A percentile compares a stretch with the other conserved stretches of the same genome.
Conservation (phyloP, 2,797 vertebrate genomes). For the Parambassis ranga region DNA sequence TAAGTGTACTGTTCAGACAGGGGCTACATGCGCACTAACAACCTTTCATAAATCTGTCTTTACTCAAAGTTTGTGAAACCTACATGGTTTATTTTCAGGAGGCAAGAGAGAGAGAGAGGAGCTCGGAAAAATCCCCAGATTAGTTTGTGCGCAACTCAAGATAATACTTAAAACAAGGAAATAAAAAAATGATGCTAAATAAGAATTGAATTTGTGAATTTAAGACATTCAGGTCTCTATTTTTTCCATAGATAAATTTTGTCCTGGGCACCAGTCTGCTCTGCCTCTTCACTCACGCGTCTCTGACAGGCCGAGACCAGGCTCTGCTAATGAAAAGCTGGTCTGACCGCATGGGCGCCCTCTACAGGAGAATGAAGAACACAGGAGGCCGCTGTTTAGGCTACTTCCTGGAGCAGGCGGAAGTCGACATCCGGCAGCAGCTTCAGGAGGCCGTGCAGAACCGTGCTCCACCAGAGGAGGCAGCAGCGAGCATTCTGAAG, state of each 20-base stretch:
- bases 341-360: conserved; percentile 72
- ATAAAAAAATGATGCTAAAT: no score
- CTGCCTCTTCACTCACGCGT: conserved; percentile 76
- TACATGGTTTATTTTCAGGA: conserved; percentile 11
- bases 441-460: conserved; percentile 52
- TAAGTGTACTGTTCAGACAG: not conserved
- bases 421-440: conserved; percentile 66
- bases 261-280: conserved; percentile 78
- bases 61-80: conserved; percentile 3
- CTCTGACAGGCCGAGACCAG: conserved; percentile 73
- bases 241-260: conserved; percentile 77
- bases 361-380: conserved; percentile 77
- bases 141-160: no score
- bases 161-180: no score
- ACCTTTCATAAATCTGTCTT: not conserved
- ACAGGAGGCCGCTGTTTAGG: conserved; percentile 64
- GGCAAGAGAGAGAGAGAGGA: no score
- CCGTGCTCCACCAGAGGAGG: conserved; percentile 59
- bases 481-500: conserved; percentile 61
- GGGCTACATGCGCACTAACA: not conserved
- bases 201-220: no score
- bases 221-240: no score
- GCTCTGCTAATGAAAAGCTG: conserved; percentile 75
- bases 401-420: conserved; percentile 77
- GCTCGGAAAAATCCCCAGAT: no score